A percentile compares a stretch with the other conserved stretches of the same genome.
phyloP scores from a whole-genome alignment of 2,888 invertebrate genomes.

The Eurois occulta region DNA sequence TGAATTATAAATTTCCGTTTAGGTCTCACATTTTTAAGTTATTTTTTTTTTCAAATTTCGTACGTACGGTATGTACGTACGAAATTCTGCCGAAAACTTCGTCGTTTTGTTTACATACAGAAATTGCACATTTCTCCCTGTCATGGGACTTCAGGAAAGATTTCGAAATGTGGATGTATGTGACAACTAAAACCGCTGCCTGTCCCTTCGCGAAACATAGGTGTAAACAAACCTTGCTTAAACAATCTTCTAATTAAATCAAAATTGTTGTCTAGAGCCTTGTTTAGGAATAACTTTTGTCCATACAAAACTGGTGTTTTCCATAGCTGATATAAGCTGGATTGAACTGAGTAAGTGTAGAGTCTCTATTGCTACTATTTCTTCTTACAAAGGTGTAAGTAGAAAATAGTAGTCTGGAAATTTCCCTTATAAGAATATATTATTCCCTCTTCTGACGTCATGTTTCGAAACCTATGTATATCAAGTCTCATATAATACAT shows the following conservation, averaged over 20 bases:
- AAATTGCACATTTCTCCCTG: not conserved
- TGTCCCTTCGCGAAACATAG: too few species aligned
- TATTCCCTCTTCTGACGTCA: conserved; percentile 31
- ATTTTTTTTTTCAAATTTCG: not conserved
- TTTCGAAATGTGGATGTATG: not conserved
- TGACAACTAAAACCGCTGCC: not conserved
- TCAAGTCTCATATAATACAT: conserved; percentile 44
- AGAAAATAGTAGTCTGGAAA: conserved; percentile 29
- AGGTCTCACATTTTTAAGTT: not conserved
- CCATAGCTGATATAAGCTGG: not conserved
- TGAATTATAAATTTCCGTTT: conserved; percentile 1
- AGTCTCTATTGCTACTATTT: not conserved
- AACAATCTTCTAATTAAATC: not conserved
- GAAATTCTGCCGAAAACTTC: not conserved
- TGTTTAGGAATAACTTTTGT: not conserved
- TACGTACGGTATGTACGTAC: not conserved
- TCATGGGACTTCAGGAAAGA: not conserved
- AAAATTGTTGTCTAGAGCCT: not conserved
- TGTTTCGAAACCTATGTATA: conserved; percentile 50
- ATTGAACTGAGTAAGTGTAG: not conserved
- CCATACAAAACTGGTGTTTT: not conserved
- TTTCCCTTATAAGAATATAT: conserved; percentile 30
- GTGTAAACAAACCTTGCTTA: not conserved
- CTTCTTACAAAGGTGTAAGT: not conserved
- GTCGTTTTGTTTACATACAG: not conserved